Conservation (phyloP, 2,113 vertebrate genomes). For the Etheostoma cragini region DNA sequence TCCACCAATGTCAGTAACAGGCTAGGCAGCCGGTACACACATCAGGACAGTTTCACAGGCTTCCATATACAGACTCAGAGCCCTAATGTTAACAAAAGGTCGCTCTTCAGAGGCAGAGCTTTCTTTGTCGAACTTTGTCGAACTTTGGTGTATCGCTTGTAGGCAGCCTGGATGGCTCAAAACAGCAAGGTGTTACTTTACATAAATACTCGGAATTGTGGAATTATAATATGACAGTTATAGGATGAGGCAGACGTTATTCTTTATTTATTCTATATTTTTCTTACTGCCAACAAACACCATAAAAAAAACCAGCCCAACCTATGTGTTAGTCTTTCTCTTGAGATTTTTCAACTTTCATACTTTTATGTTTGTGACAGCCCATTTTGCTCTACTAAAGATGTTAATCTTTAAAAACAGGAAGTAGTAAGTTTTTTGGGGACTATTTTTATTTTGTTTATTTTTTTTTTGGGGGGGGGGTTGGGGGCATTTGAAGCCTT, state of each 20-base stretch:
- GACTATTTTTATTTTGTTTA: background rate
- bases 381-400: background rate
- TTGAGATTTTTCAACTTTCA: background rate
- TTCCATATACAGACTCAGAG: slow-evolving; percentile 53
- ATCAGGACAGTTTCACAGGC: slow-evolving; percentile 63
- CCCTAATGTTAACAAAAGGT: slow-evolving; percentile 56
- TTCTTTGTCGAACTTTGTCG: background rate
- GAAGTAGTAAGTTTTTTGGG: background rate
- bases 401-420: background rate
- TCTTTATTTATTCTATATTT: background rate
- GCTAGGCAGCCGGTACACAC: slow-evolving; percentile 51
- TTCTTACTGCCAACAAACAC: background rate
- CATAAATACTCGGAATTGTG: background rate
- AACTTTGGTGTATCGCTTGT: slow-evolving; percentile 14
- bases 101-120: slow-evolving; percentile 33
- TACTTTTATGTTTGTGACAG: background rate
- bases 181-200: background rate
- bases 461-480: too few relatives aligned
- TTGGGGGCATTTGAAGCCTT: too few relatives aligned
- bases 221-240: background rate
- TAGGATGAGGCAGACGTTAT: background rate
- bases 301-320: background rate
- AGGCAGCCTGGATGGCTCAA: slow-evolving; percentile 10
- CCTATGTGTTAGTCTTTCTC: background rate
- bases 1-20: slow-evolving; percentile 54